A percentile compares a stretch with the other conserved stretches of the same genome.
Conservation (phyloP, 2,797 vertebrate species). For the Telmatherina bonti region DNA sequence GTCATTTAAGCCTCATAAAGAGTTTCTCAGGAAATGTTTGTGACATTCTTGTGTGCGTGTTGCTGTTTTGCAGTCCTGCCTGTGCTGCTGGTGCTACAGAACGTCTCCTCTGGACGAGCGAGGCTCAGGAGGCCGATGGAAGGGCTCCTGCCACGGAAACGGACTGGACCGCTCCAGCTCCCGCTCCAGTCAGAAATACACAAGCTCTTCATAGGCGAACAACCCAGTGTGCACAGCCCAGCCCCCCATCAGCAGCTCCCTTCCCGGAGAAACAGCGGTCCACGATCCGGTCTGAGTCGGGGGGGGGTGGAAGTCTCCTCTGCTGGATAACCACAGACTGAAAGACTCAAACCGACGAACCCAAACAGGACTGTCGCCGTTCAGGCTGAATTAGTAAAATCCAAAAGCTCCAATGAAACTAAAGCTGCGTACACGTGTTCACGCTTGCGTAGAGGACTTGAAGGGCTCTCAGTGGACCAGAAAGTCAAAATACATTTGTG, state of each 20-base stretch:
- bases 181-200: slow-evolving; percentile 89
- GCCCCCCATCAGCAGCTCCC: slow-evolving; percentile 17
- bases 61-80: slow-evolving; percentile 82
- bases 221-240: slow-evolving; percentile 17
- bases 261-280: slow-evolving; percentile 25
- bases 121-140: slow-evolving; percentile 86
- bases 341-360: slow-evolving; percentile 26
- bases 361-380: slow-evolving; percentile 37
- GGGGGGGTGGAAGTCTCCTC: slow-evolving; percentile 13
- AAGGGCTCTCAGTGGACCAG: slow-evolving; percentile 26
- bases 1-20: not conserved
- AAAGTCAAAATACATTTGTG: slow-evolving; percentile 40
- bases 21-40: no score
- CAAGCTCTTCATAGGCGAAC: slow-evolving; percentile 84
- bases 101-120: slow-evolving; percentile 84
- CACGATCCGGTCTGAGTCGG: slow-evolving; percentile 9
- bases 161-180: slow-evolving; percentile 90
- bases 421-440: slow-evolving; percentile 23
- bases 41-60: not conserved
- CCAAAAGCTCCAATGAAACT: slow-evolving; percentile 31
- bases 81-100: slow-evolving; percentile 71
- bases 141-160: slow-evolving; percentile 86
- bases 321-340: slow-evolving; percentile 7
- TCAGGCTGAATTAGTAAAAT: slow-evolving; percentile 29
- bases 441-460: slow-evolving; percentile 21